Conservation (phyloP, 2,888 invertebrate species). For the Tubiluchus corallicola region DNA sequence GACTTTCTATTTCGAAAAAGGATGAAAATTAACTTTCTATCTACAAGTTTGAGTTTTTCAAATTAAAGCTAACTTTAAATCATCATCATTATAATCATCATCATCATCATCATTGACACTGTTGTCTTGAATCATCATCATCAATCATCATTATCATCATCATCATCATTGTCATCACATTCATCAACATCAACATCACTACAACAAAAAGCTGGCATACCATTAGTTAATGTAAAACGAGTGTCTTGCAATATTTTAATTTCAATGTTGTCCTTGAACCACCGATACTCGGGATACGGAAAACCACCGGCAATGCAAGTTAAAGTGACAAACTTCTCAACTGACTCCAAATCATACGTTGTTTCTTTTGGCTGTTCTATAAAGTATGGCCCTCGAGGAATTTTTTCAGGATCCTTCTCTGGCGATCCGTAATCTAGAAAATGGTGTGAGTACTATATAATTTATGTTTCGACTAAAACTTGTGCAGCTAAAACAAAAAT, state of each 20-base stretch:
- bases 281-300: conserved; percentile 70
- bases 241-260: conserved; percentile 56
- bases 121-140: no score
- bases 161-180: no score
- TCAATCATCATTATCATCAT: no score
- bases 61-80: no score
- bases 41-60: no score
- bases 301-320: conserved; percentile 42
- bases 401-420: conserved; percentile 53
- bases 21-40: no score
- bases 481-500: no score
- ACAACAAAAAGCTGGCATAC: no score
- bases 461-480: conserved; percentile 18
- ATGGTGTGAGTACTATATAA: not conserved
- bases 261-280: conserved; percentile 59
- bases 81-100: no score
- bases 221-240: conserved; percentile 72
- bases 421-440: conserved; percentile 69
- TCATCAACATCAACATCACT: no score
- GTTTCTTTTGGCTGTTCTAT: conserved; percentile 61
- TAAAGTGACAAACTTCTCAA: conserved; percentile 11
- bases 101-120: no score
- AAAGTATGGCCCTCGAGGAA: conserved; percentile 75
- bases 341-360: conserved; percentile 28
- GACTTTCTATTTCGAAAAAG: no score